Percentiles rank a stretch among this genome's conserved stretches.
phyloP scores from a whole-genome alignment of 2,113 vertebrate species.

The Delphinapterus leucas region DNA sequence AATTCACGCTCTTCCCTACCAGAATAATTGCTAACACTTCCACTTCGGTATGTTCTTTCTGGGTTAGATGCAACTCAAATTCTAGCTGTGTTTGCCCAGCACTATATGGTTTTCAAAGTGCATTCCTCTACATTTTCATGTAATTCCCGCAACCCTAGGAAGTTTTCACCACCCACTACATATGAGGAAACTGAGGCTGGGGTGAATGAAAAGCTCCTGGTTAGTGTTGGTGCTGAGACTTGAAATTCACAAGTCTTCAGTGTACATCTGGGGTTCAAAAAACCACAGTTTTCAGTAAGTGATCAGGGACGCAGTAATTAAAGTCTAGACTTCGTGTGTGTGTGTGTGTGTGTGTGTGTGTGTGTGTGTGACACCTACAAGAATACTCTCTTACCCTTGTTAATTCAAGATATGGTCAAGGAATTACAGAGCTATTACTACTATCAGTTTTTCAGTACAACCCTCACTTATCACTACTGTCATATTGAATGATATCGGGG shows the following conservation, averaged over 20 bases:
- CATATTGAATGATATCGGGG: not conserved
- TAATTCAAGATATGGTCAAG: not conserved
- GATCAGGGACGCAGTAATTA: not conserved
- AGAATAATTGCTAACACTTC: constrained; percentile 10
- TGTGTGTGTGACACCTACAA: not conserved
- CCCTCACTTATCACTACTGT: not conserved
- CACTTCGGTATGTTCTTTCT: not conserved
- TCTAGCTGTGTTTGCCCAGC: not conserved
- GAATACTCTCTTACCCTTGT: constrained; percentile 2
- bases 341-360: not conserved
- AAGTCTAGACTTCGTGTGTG: not conserved
- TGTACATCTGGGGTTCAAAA: not conserved
- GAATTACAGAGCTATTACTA: not conserved
- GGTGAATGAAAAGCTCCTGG: not conserved
- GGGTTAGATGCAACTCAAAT: not conserved
- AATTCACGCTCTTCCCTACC: not conserved
- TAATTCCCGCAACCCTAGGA: not conserved
- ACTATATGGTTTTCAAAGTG: not conserved
- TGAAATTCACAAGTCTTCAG: not conserved
- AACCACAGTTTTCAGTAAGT: not conserved
- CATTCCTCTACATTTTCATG: not conserved
- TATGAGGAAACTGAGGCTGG: not conserved
- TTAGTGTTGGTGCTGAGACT: not conserved
- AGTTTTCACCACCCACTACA: not conserved
- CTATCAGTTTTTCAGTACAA: not conserved